Evolutionary conservation across 2,113 vertebrate species (phyloP).

Genomic region (Anseranas semipalmata): DNA sequence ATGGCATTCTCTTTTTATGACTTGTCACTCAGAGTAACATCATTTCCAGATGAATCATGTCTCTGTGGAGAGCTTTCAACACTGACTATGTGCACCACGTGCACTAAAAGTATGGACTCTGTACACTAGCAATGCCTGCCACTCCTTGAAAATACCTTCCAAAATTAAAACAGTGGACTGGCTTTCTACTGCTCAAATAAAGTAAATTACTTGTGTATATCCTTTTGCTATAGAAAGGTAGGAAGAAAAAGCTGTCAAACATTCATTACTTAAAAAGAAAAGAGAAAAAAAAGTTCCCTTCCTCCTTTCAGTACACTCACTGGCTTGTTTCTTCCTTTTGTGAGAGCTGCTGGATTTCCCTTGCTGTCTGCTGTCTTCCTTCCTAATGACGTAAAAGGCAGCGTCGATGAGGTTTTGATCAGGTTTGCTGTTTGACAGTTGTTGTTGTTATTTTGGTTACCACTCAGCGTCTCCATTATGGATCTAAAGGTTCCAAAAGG

Average conservation of each 20-base stretch:
- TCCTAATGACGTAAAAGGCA: conserved; percentile 84
- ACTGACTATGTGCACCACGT: neutral
- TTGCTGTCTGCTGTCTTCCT: conserved; percentile 85
- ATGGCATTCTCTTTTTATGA: neutral
- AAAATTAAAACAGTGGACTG: neutral
- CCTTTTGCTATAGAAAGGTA: neutral
- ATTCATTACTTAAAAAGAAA: neutral
- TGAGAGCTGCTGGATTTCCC: conserved; percentile 69
- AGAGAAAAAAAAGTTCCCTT: neutral
- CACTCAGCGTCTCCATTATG: conserved; percentile 95
- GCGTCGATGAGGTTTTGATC: conserved; percentile 72
- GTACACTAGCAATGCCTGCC: neutral
- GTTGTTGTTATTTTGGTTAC: conserved; percentile 95
- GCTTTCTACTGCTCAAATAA: neutral
- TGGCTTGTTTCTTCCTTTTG: conserved; percentile 87
- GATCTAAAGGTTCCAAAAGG: conserved; percentile 93
- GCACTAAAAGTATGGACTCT: neutral
- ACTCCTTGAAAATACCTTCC: neutral
- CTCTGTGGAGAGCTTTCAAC: neutral
- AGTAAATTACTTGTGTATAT: neutral
- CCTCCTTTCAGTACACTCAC: conserved; percentile 78
- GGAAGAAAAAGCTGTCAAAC: neutral
- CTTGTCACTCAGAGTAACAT: neutral
- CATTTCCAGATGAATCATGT: neutral
- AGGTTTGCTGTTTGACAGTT: conserved; percentile 73